Evolutionary conservation across 2,113 vertebrate genomes (phyloP).

Genomic region (Ceuthmochares aereus): DNA sequence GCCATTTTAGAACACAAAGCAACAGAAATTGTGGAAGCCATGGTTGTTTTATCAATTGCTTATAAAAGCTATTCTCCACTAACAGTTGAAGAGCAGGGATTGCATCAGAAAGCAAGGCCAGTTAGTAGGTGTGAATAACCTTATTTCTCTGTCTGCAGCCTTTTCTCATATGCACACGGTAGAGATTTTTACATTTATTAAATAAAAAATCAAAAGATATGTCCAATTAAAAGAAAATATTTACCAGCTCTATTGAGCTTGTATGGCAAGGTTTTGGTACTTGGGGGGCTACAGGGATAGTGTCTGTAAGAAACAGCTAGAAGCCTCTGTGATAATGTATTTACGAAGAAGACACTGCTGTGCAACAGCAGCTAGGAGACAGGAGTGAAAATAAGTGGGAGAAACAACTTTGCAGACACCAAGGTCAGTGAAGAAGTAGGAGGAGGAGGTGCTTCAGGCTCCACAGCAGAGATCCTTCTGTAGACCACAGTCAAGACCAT

Average conservation of each 20-base stretch:
- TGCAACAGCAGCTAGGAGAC: background rate
- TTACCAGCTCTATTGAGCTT: background rate
- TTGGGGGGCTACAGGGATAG: fast-evolving
- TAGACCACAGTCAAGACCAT: background rate
- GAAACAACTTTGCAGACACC: background rate
- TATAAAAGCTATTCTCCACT: background rate
- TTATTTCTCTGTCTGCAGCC: background rate
- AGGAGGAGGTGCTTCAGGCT: too few species aligned
- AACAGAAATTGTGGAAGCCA: background rate
- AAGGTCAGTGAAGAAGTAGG: background rate
- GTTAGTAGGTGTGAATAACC: background rate
- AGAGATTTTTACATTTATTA: fast-evolving
- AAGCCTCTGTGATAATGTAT: background rate
- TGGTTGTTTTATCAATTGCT: too few species aligned
- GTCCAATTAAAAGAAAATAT: background rate
- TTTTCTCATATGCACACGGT: background rate
- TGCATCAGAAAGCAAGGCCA: background rate
- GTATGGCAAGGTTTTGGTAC: background rate
- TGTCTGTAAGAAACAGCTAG: background rate
- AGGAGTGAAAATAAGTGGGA: background rate
- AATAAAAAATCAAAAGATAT: background rate
- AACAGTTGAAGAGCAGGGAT: background rate
- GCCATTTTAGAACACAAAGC: background rate
- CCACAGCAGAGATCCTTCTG: background rate
- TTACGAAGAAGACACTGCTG: background rate